Conservation (phyloP, 64 coral and sea anemone genomes). For the Astreopora myriophthalma region DNA sequence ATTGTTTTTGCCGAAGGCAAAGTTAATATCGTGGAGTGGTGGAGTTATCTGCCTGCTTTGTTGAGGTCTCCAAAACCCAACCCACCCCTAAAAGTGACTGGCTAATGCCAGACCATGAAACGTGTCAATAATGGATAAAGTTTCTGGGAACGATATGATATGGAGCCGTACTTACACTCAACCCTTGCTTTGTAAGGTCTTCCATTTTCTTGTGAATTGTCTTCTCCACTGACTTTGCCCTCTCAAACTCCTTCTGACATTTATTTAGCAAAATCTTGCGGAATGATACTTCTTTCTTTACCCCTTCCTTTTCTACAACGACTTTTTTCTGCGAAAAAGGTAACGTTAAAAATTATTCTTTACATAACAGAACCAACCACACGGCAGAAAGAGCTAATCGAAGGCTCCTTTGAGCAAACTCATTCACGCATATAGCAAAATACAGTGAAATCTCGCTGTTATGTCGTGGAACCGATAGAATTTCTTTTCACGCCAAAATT, state of each 20-base stretch:
- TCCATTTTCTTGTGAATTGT: constrained; percentile 68
- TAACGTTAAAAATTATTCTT: not conserved
- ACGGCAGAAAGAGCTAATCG: too few relatives aligned
- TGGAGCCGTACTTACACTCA: constrained; percentile 51
- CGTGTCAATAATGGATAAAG: not conserved
- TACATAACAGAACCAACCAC: too few relatives aligned
- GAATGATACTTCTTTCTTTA: constrained; percentile 66
- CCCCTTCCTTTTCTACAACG: constrained; percentile 45
- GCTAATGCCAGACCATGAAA: not conserved
- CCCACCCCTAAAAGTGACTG: too few relatives aligned
- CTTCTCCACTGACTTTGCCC: constrained; percentile 78
- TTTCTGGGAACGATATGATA: not conserved
- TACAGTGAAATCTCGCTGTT: too few relatives aligned
- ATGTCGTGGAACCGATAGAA: too few relatives aligned
- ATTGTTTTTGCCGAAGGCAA: too few relatives aligned
- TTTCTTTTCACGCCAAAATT: too few relatives aligned
- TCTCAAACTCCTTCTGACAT: constrained; percentile 99
- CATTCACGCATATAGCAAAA: too few relatives aligned
- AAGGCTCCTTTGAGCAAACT: too few relatives aligned
- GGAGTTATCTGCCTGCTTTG: too few relatives aligned
- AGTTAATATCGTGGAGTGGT: too few relatives aligned
- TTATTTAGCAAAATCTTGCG: constrained; percentile 93
- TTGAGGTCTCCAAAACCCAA: too few relatives aligned
- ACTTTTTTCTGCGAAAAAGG: constrained; percentile 41
- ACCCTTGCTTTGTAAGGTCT: constrained; percentile 47